phyloP scores from a whole-genome alignment of 2,113 vertebrate genomes.

The Cariama cristata region DNA sequence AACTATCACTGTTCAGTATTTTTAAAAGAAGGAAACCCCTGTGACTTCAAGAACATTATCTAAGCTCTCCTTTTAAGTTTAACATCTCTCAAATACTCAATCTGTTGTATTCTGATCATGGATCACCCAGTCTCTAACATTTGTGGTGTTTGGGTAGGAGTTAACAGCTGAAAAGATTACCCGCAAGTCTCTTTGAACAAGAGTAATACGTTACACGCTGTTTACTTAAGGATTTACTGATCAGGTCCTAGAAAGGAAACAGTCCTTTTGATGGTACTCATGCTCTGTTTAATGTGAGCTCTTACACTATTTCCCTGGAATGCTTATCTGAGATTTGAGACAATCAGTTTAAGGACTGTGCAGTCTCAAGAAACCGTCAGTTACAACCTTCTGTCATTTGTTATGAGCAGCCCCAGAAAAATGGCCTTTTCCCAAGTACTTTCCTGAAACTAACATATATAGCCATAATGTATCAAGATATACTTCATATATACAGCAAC shows the following conservation, averaged over 20 bases:
- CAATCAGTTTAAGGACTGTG: background rate
- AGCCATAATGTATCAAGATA: background rate
- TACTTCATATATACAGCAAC: background rate
- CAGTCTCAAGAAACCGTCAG: background rate
- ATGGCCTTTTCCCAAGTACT: background rate
- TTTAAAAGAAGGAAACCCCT: background rate
- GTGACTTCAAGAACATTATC: background rate
- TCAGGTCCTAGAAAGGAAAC: background rate
- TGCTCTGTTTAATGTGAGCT: background rate
- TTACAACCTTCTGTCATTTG: background rate
- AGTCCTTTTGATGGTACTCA: background rate
- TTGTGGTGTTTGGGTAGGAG: background rate
- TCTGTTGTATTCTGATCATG: background rate
- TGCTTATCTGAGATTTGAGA: background rate
- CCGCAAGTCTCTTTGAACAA: constrained; percentile 1
- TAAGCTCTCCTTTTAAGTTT: background rate
- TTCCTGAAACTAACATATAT: background rate
- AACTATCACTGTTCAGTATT: background rate
- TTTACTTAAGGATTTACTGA: constrained; percentile 34
- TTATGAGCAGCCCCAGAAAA: background rate
- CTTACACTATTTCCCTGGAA: background rate
- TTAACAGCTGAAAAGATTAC: background rate
- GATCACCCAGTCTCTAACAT: background rate
- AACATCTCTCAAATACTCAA: background rate
- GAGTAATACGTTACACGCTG: background rate